phyloP scores from a whole-genome alignment of 2,797 vertebrate genomes.

The Austrolebias charrua region DNA sequence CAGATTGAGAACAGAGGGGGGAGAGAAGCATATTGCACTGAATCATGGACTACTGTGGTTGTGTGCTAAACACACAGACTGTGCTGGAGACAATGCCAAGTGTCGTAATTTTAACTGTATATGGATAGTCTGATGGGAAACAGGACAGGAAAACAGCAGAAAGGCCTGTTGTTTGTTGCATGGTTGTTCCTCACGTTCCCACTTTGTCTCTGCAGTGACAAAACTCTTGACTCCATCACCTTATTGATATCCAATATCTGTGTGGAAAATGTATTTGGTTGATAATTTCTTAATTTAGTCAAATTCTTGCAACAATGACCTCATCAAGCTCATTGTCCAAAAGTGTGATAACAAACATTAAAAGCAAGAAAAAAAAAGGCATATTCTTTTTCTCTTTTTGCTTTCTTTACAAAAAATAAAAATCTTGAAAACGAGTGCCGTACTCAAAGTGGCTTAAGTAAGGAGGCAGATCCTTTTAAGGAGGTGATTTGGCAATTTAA shows the following conservation, averaged over 20 bases:
- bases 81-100: conserved; percentile 44
- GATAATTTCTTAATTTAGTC: conserved; percentile 21
- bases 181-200: too few species aligned
- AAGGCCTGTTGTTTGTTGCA: conserved; percentile 26
- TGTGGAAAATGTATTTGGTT: conserved; percentile 38
- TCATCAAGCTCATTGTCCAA: conserved; percentile 14
- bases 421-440: conserved; percentile 32
- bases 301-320: conserved; percentile 12
- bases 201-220: conserved; percentile 50
- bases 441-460: conserved; percentile 54
- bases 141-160: conserved; percentile 38
- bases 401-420: conserved; percentile 15
- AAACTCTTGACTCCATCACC: conserved; percentile 35
- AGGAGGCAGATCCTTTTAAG: conserved; percentile 62
- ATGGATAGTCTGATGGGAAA: conserved; percentile 53
- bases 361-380: neutral
- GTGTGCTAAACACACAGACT: conserved; percentile 50
- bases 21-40: conserved; percentile 49
- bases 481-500: conserved; percentile 57
- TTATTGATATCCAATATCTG: conserved; percentile 24
- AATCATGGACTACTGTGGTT: conserved; percentile 59
- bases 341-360: conserved; percentile 2
- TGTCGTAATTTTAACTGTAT: conserved; percentile 58
- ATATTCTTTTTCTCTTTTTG: conserved; percentile 5
- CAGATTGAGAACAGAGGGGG: conserved; percentile 62